phyloP scores from a whole-genome alignment of 2,113 vertebrate species.

The Cyprinus carpio region DNA sequence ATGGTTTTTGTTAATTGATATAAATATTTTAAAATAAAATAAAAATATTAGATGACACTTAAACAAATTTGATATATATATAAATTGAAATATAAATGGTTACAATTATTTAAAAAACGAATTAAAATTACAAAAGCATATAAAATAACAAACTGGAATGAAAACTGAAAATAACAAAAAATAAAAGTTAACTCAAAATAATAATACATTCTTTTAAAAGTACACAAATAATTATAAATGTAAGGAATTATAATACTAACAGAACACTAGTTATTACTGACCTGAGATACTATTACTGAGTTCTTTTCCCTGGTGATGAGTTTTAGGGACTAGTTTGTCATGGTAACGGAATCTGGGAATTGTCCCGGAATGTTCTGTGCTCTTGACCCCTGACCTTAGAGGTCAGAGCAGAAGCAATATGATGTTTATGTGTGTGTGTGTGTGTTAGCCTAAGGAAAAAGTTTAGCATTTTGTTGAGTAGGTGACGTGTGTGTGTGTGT shows the following conservation, averaged over 20 bases:
- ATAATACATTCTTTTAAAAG: neutral
- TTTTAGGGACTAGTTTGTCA: neutral
- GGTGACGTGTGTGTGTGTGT: neutral
- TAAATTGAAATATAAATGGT: too few species aligned
- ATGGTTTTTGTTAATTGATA: neutral
- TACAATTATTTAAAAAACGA: neutral
- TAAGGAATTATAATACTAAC: too few species aligned
- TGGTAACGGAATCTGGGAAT: constrained; percentile 32
- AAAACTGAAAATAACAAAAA: too few species aligned
- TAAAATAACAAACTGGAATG: too few species aligned
- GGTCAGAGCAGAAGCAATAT: constrained; percentile 6
- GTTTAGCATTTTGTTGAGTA: too few species aligned
- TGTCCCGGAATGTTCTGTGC: constrained; percentile 20
- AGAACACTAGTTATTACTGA: neutral
- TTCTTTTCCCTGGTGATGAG: neutral
- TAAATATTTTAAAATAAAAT: too few species aligned
- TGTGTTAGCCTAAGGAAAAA: neutral
- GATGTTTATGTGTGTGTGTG: neutral
- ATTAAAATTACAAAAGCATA: neutral
- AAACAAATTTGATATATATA: too few species aligned
- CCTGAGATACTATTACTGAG: neutral
- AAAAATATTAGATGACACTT: neutral
- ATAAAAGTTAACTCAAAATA: too few species aligned
- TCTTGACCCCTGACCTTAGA: constrained; percentile 20
- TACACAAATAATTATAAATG: too few species aligned